Base-by-base conservation (phyloP, 92 coral and sea anemone species). In the Porites cylindrica region DNA sequence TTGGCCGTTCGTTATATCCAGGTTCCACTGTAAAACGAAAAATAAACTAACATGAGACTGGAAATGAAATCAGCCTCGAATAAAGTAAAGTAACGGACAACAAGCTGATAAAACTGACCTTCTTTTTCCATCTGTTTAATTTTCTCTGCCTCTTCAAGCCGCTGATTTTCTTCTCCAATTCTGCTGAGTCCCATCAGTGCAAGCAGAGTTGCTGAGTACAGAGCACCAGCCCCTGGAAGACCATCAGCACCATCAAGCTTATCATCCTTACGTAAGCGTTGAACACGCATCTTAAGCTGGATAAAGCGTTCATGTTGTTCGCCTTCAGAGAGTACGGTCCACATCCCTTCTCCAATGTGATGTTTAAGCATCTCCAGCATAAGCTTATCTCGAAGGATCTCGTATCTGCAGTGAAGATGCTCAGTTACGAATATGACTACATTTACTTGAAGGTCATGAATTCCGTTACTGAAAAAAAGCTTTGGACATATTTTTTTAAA, bases 331-430 rank as follows among this genome's bases (percentile, higher is more conserved):
- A 97, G 88, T 0, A 95, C 99, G 6, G 93, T 89, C 99, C 99
- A 97, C 97, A 97, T 97, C 17, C 99, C 99, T 76, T 97, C 98
- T 0, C 99, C 99, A 66, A 93, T 66, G n/a, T 95, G 94, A 54
- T 86, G 75, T 75, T 88, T 91, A 68, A 97, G 91, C 97, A 91
- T 92, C 70, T 95, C 96, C 62, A 89, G 53, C 2, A 97, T 91
- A 1, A 97, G 95, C 59, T 86, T 93, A 56, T 92, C 95, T 81
- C 99, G 93, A 29, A 97, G 84, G n/a, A 83, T 77, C 58, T 97
- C 97, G 78, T 97, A 97, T 70, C 99, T 97, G 79, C 10, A 63
- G 81, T 2, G 20, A 51, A 12, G 32, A 20, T 11, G 29, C 51
- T 26, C 7, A 7, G 24, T 20, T 24, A 38, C 5, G 47, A 38